phyloP scores from a whole-genome alignment of 2,888 invertebrate genomes.

The Volucella inanis region DNA sequence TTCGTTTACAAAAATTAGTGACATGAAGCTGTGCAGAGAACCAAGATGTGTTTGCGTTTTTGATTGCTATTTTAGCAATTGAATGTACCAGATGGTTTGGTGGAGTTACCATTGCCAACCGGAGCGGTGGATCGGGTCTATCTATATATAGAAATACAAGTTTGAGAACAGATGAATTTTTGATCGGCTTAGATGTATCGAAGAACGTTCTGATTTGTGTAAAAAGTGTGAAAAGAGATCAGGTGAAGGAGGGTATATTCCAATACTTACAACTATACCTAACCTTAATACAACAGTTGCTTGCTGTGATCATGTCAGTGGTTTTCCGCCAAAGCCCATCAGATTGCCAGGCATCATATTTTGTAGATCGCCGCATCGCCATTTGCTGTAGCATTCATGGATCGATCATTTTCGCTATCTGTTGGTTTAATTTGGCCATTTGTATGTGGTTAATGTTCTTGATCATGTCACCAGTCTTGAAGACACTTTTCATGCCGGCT shows the following conservation, averaged over 20 bases:
- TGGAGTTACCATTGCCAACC: background rate
- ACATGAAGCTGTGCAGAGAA: conserved; percentile 30
- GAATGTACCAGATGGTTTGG: background rate
- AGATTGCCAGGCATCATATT: conserved; percentile 94
- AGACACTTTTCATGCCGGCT: conserved; percentile 99
- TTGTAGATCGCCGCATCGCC: conserved; percentile 97
- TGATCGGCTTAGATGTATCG: conserved; percentile 13
- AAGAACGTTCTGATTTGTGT: conserved; percentile 32
- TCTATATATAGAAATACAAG: conserved; percentile 12
- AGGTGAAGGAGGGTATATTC: conserved; percentile 4
- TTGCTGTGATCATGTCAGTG: conserved; percentile 77
- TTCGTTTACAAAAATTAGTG: conserved; percentile 52
- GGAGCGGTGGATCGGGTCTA: background rate
- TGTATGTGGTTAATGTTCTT: conserved; percentile 99
- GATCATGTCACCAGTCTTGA: conserved; percentile 99
- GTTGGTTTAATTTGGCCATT: conserved; percentile 99
- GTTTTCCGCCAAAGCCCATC: conserved; percentile 84
- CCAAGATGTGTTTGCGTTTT: background rate
- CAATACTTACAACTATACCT: conserved; percentile 50
- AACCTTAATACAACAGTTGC: too few relatives aligned
- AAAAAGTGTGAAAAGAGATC: too few relatives aligned
- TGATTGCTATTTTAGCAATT: too few relatives aligned
- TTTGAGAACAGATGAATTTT: background rate
- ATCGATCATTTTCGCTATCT: conserved; percentile 99
- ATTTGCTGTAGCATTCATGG: conserved; percentile 97